Evolutionary conservation across 2,113 vertebrate genomes (phyloP), one percentile per base, ranked within the genome.

Genomic region (Notarius lentiginosus): DNA sequence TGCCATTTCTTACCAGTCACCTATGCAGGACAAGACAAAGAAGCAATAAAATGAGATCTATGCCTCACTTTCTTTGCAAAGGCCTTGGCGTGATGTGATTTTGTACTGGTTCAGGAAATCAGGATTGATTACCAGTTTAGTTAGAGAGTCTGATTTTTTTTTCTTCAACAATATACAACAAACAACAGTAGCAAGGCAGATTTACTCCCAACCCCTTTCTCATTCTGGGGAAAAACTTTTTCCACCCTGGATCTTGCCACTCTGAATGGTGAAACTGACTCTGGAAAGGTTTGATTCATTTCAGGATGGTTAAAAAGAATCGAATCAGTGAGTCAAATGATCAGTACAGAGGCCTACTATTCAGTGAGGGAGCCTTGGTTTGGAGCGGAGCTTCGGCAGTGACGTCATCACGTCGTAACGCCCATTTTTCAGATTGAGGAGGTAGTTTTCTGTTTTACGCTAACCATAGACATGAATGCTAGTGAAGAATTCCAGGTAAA

Each of bases 341-440:
- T 80, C 30, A 60, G 55, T 60, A 20, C 55, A 60, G 17, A 60
- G 79, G 79, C 55, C 1, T 2, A 41, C 56, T 60, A 2, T 81
- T 0, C 14, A 81, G 79, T 24, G 58, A 47, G 18, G 18, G 10
- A 81, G 79, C 20, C 56, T 47, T 3, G 27, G 79, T 61, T 81
- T 81, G 58, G 56, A 81, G 17, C 20, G 5, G 30, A 81, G 56
- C 56, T 20, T 20, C 1, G 15, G 20, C 4, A 15, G 0, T 87
- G 84, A 89, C 79, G 89, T 89, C 86, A 87, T 73, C 80, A 8
- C 24, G 14, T 49, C 27, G 55, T 18, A 18, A 58, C 83, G 79
- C 88, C 86, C 79, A 85, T 83, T 85, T 55, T 89, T 79, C 77
- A 12, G n/a, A 53, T 27, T 53, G 4, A 72, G 79, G 27, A 27